Conservation (phyloP, 2,113 vertebrate species). For the Hippotragus niger region DNA sequence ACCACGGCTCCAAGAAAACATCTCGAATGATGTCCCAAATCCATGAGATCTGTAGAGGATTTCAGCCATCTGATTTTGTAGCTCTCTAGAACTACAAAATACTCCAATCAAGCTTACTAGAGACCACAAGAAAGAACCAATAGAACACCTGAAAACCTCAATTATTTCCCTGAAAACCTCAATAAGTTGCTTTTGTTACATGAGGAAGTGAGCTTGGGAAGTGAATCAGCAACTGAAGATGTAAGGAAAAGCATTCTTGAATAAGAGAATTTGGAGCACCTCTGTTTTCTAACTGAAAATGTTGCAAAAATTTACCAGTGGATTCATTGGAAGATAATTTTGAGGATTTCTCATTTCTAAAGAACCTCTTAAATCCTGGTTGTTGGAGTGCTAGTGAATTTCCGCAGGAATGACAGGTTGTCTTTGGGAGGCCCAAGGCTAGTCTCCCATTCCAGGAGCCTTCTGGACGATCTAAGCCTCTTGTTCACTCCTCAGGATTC, state of each 20-base stretch:
- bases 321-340: constrained; percentile 78
- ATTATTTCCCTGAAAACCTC: background rate
- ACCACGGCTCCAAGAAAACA: background rate
- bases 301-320: constrained; percentile 54
- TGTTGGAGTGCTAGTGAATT: constrained; percentile 75
- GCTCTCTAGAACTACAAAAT: background rate
- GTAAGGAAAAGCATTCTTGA: constrained; percentile 50
- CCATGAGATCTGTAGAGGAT: background rate
- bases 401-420: constrained; percentile 79
- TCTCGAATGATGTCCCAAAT: background rate
- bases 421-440: constrained; percentile 76
- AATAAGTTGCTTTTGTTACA: background rate
- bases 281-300: constrained; percentile 69
- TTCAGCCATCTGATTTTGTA: background rate
- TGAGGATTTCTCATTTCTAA: constrained; percentile 87
- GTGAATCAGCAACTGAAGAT: constrained; percentile 38
- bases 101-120: background rate
- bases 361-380: constrained; percentile 79
- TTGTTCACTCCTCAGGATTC: constrained; percentile 80
- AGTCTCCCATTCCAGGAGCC: constrained; percentile 1
- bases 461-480: constrained; percentile 58
- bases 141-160: background rate
- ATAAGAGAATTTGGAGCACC: constrained; percentile 53
- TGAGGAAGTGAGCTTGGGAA: background rate
- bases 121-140: background rate